Evolutionary conservation across 1,140 invertebrate species (phyloP), one percentile per base, ranked within the genome.

Genomic region (Danaus plexippus): DNA sequence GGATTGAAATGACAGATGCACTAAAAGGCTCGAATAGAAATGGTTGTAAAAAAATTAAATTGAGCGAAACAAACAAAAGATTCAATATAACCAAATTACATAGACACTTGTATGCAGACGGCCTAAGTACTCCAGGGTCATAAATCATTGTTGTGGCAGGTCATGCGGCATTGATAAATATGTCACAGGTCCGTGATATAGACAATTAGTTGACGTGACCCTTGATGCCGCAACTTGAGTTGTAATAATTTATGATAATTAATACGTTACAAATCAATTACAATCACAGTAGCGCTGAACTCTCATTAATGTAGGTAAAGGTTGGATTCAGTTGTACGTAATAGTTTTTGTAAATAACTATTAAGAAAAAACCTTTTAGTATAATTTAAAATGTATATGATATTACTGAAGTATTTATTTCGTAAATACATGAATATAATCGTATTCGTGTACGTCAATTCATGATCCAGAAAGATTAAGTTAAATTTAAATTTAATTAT

Each of bases 251-350:
- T 56, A 64, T 63, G 59, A 46, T 66, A 66, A 66, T 66, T 61
- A 63, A 43, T 52, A 52, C 50, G 40, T 64, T 45, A 50, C 7
- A 45, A 52, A 46, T 63, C 58, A 49, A 67, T 70, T 58, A 55
- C 59, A 64, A 65, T 66, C 53, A 71, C 66, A 68, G 66, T 66
- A 49, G 54, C 61, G 55, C 66, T 63, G 59, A 62, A 61, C 58
- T 66, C 52, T 53, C 56, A 15, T 45, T 57, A 53, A 68, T 68
- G 48, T 66, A 47, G 69, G 69, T 71, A 64, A 71, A 71, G 69
- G 69, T 63, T 49, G 50, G 9, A 48, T 47, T 15, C 49, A 51
- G 40, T 32, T 32, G 22, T 32, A 32, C 22, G 22, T 32, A 32
- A 32, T 32, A 32, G 2, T 32, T 6, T 32, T 32, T 32, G 7